These are phyloP conservation scores for Barbus barbus DNA, from an alignment of 2,113 vertebrate species.

Conservation along the genomic window DNA sequence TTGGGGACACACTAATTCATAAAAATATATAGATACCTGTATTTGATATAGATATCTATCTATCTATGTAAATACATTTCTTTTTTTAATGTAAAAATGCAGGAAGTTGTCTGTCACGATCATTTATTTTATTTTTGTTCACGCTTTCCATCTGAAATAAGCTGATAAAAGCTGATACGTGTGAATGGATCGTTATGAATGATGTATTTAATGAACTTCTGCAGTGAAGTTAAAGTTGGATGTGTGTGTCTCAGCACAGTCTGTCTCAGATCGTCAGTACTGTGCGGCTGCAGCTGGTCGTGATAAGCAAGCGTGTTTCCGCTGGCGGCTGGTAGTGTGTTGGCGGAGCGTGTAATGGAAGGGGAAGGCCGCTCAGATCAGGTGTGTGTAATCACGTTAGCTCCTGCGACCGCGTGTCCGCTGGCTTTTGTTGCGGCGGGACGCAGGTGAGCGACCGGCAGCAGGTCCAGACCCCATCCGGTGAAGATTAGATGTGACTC, in stretches of 20 bases:
- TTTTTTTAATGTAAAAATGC: too few relatives aligned
- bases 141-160: too few relatives aligned
- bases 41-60: too few relatives aligned
- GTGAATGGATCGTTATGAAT: too few relatives aligned
- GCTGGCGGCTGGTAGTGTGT: neutral
- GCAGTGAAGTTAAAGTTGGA: too few relatives aligned
- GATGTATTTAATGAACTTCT: too few relatives aligned
- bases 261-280: neutral
- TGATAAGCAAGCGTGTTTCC: neutral
- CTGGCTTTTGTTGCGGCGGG: neutral
- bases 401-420: neutral
- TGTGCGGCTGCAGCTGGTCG: neutral
- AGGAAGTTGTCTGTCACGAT: too few relatives aligned
- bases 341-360: conserved; percentile 8
- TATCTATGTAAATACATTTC: too few relatives aligned
- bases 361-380: neutral
- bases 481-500: neutral
- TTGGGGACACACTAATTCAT: neutral
- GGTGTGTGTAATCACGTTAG: conserved; percentile 16
- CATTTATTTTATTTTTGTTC: neutral
- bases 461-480: neutral
- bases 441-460: conserved; percentile 6
- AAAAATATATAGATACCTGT: too few relatives aligned
- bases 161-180: too few relatives aligned
- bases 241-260: neutral